These are phyloP conservation scores for Pseudomyrmex dendroicus DNA, from an alignment of 1,140 invertebrate genomes.

Conservation along the genomic window DNA sequence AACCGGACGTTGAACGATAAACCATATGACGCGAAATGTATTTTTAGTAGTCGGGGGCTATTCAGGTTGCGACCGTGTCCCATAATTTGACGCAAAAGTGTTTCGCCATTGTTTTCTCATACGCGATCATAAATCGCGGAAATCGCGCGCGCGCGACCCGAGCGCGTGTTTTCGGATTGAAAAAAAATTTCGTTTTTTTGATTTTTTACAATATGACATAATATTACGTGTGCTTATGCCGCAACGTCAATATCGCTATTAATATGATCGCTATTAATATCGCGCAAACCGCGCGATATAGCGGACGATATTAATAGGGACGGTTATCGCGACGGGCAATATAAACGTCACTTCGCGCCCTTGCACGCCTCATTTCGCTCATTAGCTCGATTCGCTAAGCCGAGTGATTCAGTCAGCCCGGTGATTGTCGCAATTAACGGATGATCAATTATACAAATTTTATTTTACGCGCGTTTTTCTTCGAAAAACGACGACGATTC, in stretches of 20 bases:
- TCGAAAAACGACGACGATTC: too few relatives aligned
- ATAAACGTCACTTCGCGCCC: constrained; percentile 22
- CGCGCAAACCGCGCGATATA: neutral
- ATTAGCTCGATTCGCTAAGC: constrained; percentile 40
- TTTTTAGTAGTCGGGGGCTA: constrained; percentile 40
- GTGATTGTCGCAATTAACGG: constrained; percentile 17
- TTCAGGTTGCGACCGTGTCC: constrained; percentile 32
- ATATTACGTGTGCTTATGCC: too few relatives aligned
- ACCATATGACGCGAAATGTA: constrained; percentile 52
- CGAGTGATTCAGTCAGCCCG: neutral
- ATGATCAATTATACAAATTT: constrained; percentile 39
- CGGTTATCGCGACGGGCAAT: constrained; percentile 9
- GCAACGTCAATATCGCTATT: too few relatives aligned
- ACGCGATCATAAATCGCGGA: neutral
- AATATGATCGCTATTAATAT: constrained; percentile 3
- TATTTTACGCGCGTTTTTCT: neutral
- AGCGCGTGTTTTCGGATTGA: too few relatives aligned
- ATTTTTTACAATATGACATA: too few relatives aligned
- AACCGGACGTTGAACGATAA: constrained; percentile 51
- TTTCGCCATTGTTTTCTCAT: constrained; percentile 20
- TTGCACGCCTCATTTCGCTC: constrained; percentile 44
- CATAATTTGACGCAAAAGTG: constrained; percentile 41
- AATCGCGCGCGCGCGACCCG: neutral
- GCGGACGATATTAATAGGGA: constrained; percentile 11
- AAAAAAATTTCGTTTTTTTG: too few relatives aligned